Evolutionary conservation across 2,113 vertebrate genomes (phyloP).

Genomic region (Lycaon pictus): DNA sequence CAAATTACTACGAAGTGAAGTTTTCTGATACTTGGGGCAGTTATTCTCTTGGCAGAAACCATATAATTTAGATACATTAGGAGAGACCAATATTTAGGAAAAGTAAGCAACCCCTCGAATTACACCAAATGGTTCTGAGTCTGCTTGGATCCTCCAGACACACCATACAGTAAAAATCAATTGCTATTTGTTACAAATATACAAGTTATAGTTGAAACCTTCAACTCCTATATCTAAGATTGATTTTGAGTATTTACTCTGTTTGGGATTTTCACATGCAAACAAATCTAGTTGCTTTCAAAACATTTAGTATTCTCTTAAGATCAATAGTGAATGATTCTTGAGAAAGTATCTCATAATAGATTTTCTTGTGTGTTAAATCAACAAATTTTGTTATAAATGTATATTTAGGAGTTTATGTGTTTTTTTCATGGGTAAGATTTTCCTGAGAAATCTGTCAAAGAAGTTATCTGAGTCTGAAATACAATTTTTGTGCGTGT

Average conservation of each 20-base stretch:
- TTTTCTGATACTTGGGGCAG: not conserved
- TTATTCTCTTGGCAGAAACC: not conserved
- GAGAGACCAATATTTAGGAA: not conserved
- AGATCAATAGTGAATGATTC: not conserved
- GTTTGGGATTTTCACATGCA: not conserved
- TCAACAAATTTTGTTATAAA: not conserved
- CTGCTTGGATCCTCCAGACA: not conserved
- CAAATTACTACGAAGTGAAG: not conserved
- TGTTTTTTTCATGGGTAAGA: not conserved
- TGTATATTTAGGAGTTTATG: not conserved
- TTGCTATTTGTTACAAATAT: not conserved
- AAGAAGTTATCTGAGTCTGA: not conserved
- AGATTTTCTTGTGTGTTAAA: not conserved
- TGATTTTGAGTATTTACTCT: not conserved
- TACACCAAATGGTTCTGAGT: not conserved
- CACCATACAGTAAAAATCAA: not conserved
- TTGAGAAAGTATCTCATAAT: not conserved
- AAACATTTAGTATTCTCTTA: slow-evolving; percentile 50
- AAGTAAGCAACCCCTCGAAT: not conserved
- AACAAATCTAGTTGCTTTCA: not conserved
- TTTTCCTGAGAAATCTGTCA: slow-evolving; percentile 31
- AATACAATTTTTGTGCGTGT: not conserved
- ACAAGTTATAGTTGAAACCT: not conserved
- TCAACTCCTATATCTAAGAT: not conserved
- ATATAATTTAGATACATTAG: not conserved